phyloP scores from a whole-genome alignment of 2,113 vertebrate species.

The Pomatorhinus ruficollis region DNA sequence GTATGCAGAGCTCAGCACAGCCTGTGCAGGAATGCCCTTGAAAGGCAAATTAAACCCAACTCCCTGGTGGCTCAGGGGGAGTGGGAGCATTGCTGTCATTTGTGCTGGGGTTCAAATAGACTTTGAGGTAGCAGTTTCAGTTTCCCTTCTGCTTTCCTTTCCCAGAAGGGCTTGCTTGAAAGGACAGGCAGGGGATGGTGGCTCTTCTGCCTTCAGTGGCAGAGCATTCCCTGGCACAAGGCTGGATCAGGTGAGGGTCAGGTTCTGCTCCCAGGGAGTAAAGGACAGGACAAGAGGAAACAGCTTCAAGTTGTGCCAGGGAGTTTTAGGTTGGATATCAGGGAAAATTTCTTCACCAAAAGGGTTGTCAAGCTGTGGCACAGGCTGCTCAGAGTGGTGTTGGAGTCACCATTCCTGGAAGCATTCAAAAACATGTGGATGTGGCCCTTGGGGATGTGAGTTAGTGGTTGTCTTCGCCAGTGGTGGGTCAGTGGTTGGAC shows the following conservation, averaged over 20 bases:
- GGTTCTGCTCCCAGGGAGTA: not conserved
- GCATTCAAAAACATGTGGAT: rapidly evolving
- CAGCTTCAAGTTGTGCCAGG: not conserved
- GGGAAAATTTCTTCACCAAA: not conserved
- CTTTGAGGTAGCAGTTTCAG: not conserved
- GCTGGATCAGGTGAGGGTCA: not conserved
- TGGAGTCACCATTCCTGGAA: not conserved
- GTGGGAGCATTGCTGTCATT: not conserved
- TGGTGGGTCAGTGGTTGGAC: not conserved
- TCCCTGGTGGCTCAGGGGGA: not conserved
- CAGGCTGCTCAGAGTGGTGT: not conserved
- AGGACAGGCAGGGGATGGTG: not conserved
- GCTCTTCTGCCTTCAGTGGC: not conserved
- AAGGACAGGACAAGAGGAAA: not conserved
- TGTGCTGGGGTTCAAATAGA: not conserved
- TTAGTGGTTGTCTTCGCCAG: not conserved
- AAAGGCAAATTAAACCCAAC: not conserved
- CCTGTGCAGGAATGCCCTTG: constrained; percentile 28
- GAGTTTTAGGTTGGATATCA: not conserved
- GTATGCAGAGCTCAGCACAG: not conserved
- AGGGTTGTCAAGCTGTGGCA: not conserved
- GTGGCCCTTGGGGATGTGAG: not conserved
- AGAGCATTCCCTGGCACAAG: not conserved
- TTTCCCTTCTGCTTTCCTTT: not conserved
- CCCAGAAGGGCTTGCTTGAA: not conserved